Percentiles rank a stretch among this genome's conserved stretches.
phyloP scores from a whole-genome alignment of 2,113 vertebrate species.

The Nannospalax galili region DNA sequence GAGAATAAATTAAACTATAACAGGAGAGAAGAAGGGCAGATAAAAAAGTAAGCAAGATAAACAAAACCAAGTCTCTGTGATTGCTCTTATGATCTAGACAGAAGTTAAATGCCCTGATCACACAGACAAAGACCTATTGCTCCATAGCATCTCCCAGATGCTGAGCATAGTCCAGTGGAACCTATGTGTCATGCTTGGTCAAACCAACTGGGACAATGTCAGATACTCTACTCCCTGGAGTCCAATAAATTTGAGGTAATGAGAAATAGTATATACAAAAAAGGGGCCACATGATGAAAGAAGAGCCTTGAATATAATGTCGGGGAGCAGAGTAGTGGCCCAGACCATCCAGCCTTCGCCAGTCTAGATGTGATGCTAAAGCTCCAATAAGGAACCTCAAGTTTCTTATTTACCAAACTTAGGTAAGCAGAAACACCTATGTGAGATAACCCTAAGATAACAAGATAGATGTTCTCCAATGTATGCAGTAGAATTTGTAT shows the following conservation, averaged over 20 bases:
- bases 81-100: neutral
- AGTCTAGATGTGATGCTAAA: too few species aligned
- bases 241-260: neutral
- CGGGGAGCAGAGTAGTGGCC: neutral
- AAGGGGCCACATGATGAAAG: neutral
- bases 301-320: neutral
- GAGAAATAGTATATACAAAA: neutral
- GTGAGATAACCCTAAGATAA: neutral
- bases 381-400: neutral
- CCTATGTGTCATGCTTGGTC: neutral
- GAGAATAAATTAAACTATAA: neutral
- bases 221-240: neutral
- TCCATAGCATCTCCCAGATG: neutral
- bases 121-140: neutral
- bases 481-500: neutral
- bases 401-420: neutral
- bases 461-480: neutral
- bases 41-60: neutral
- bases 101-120: neutral
- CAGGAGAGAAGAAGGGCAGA: neutral
- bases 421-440: neutral
- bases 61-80: neutral
- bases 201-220: neutral
- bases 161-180: neutral
- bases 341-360: neutral